Conservation (phyloP, 1,140 invertebrate genomes). For the Arion vulgaris region DNA sequence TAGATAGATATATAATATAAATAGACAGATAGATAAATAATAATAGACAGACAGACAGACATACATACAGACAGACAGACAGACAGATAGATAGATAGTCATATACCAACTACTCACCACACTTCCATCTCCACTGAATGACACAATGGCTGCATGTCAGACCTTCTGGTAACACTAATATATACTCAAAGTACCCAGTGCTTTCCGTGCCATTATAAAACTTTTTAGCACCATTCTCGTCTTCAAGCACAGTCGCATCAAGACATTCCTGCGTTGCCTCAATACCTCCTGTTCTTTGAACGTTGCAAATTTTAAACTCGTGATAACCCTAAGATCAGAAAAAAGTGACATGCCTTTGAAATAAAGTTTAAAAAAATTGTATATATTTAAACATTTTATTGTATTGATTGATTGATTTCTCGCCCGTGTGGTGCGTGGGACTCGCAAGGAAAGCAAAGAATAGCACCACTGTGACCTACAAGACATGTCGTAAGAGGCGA, state of each 20-base stretch:
- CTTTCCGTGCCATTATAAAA: background rate
- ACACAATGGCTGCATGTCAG: conserved; percentile 12
- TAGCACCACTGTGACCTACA: no score
- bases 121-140: conserved; percentile 24
- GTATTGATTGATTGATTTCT: background rate
- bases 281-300: background rate
- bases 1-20: no score
- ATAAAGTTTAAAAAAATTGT: background rate
- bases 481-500: no score
- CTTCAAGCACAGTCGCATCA: background rate
- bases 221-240: background rate
- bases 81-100: no score
- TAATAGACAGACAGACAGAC: no score
- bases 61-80: no score
- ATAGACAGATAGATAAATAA: no score
- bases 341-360: no score
- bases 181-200: background rate
- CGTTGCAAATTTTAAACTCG: background rate
- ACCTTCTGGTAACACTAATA: background rate
- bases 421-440: no score
- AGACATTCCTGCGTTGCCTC: conserved; percentile 6
- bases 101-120: conserved; percentile 4
- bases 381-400: background rate
- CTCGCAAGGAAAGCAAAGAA: no score
- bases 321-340: background rate